These are phyloP conservation scores for Drosophila lacteicornis DNA, from an alignment of 1,140 invertebrate genomes.

Conservation along the genomic window DNA sequence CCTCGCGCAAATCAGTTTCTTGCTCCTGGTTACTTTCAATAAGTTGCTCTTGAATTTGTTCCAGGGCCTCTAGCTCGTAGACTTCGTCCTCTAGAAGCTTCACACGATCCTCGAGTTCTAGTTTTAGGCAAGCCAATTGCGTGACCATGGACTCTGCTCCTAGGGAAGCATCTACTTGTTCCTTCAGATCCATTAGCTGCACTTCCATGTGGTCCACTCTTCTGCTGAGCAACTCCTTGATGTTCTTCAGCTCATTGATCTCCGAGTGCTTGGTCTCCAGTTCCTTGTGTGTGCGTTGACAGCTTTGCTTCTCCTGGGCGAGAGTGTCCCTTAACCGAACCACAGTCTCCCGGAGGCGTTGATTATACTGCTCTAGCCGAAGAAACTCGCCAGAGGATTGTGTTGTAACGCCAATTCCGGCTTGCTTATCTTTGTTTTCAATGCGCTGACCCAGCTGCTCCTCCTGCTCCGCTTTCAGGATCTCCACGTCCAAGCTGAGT, in stretches of 20 bases:
- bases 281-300: conserved; percentile 94
- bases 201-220: conserved; percentile 92
- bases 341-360: conserved; percentile 95
- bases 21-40: conserved; percentile 93
- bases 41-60: conserved; percentile 91
- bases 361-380: conserved; percentile 97
- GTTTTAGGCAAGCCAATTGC: conserved; percentile 95
- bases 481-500: conserved; percentile 95
- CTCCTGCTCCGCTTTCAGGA: conserved; percentile 94
- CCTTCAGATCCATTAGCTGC: conserved; percentile 92
- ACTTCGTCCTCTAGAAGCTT: conserved; percentile 96
- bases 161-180: conserved; percentile 94
- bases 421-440: conserved; percentile 63
- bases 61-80: conserved; percentile 91
- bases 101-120: conserved; percentile 95
- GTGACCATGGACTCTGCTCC: conserved; percentile 99
- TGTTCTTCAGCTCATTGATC: conserved; percentile 91
- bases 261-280: conserved; percentile 95
- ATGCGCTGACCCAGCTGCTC: conserved; percentile 66
- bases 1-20: conserved; percentile 96
- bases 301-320: conserved; percentile 97
- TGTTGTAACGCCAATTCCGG: conserved; percentile 3
- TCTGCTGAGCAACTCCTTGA: conserved; percentile 92
- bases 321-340: conserved; percentile 96
- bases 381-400: conserved; percentile 93